Conservation (phyloP, 2,113 vertebrate species). For the Pluvialis apricaria region DNA sequence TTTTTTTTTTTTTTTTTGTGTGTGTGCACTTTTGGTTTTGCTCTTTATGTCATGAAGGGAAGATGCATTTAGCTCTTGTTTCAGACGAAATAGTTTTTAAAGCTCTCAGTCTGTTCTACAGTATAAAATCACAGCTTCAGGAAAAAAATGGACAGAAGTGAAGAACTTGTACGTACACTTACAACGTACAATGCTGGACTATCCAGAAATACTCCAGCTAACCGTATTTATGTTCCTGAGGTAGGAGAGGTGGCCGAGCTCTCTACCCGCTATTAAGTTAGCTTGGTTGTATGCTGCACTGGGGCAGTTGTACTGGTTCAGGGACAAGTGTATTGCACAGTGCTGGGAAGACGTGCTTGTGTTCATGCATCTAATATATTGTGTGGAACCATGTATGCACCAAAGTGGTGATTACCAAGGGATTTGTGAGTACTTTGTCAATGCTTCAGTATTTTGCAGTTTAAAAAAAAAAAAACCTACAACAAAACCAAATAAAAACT, state of each 20-base stretch:
- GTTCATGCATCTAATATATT: not conserved
- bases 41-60: not conserved
- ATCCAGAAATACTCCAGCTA: not conserved
- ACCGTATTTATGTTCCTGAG: not conserved
- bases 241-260: not conserved
- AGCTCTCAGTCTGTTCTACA: not conserved
- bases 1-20: not conserved
- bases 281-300: not conserved
- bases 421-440: not conserved
- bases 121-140: not conserved
- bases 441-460: not conserved
- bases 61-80: not conserved
- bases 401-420: not conserved
- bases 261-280: not conserved
- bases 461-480: not conserved
- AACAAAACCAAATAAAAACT: not conserved
- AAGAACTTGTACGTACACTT: not conserved
- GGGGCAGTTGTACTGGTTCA: not conserved
- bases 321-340: not conserved
- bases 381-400: not conserved
- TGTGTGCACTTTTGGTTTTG: not conserved
- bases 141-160: not conserved
- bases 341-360: rapidly evolving
- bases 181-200: not conserved
- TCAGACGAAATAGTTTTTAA: not conserved